Percentiles rank a stretch among this genome's conserved stretches.
These are phyloP conservation scores for Pteruthius melanotis DNA, from an alignment of 2,113 vertebrate genomes.

Conservation along the genomic window DNA sequence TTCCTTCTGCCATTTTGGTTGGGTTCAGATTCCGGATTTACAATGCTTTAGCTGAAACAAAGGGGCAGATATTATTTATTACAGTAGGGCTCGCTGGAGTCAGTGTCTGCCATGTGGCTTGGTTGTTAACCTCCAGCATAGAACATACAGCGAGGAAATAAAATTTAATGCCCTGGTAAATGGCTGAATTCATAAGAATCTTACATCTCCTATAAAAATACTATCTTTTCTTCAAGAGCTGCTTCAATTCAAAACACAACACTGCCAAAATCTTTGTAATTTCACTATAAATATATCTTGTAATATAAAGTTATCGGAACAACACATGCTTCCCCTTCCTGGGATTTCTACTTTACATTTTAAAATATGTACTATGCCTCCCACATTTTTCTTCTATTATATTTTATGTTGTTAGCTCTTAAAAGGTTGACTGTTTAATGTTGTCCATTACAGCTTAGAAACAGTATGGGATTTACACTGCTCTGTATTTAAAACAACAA, in stretches of 20 bases:
- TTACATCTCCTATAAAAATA: background rate
- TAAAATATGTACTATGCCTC: background rate
- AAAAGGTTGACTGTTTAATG: background rate
- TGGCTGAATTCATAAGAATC: background rate
- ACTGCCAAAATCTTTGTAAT: background rate
- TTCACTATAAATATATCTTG: background rate
- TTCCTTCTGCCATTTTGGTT: background rate
- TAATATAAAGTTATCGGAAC: background rate
- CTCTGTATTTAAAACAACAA: background rate
- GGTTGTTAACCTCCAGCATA: background rate
- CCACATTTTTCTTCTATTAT: background rate
- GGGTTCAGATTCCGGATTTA: background rate
- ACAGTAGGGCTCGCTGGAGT: background rate
- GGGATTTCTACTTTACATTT: background rate
- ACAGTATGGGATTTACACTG: background rate
- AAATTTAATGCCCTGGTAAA: constrained; percentile 15
- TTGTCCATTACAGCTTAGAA: background rate
- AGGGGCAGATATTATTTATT: background rate
- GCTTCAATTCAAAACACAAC: background rate
- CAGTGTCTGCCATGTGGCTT: background rate
- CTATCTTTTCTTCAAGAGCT: constrained; percentile 23
- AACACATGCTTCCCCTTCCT: background rate
- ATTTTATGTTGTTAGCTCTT: background rate
- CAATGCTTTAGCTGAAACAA: background rate
- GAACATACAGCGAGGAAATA: background rate